Percentiles rank a stretch among this genome's conserved stretches.
Conservation (phyloP, 2,888 invertebrate species). For the Ophonus ardosiacus region DNA sequence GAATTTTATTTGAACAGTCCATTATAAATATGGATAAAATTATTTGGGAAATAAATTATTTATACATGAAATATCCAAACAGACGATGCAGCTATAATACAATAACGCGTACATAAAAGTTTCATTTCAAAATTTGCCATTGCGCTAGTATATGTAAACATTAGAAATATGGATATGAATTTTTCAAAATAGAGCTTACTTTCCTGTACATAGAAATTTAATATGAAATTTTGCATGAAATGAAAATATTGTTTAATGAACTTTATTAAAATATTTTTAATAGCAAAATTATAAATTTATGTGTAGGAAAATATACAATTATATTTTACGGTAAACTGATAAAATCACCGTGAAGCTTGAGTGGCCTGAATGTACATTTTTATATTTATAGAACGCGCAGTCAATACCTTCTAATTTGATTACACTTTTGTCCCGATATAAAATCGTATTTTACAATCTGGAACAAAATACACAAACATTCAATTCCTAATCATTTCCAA, state of each 20-base stretch:
- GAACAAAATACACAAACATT: slow-evolving; percentile 9
- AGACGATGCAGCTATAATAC: neutral
- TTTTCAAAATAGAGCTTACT: neutral
- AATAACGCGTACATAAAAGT: neutral
- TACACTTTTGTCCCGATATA: slow-evolving; percentile 50
- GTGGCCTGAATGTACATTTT: slow-evolving; percentile 23
- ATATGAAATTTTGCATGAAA: neutral
- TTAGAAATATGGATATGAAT: neutral
- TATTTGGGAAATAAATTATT: neutral
- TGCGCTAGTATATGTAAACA: neutral
- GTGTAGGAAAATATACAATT: neutral
- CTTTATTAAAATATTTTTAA: neutral
- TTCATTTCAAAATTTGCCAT: neutral
- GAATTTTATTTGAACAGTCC: no score
- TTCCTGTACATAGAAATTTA: neutral
- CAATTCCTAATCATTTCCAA: slow-evolving; percentile 4
- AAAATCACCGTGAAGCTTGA: slow-evolving; percentile 18
- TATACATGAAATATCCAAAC: neutral
- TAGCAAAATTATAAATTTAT: neutral
- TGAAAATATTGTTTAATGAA: neutral
- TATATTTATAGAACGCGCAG: slow-evolving; percentile 53
- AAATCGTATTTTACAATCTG: slow-evolving; percentile 50
- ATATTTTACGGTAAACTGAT: slow-evolving; percentile 18
- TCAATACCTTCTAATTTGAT: slow-evolving; percentile 58
- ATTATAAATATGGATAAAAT: neutral